Evolutionary conservation across 2,888 invertebrate species (phyloP).

Genomic region (Minunthozetes semirufus): DNA sequence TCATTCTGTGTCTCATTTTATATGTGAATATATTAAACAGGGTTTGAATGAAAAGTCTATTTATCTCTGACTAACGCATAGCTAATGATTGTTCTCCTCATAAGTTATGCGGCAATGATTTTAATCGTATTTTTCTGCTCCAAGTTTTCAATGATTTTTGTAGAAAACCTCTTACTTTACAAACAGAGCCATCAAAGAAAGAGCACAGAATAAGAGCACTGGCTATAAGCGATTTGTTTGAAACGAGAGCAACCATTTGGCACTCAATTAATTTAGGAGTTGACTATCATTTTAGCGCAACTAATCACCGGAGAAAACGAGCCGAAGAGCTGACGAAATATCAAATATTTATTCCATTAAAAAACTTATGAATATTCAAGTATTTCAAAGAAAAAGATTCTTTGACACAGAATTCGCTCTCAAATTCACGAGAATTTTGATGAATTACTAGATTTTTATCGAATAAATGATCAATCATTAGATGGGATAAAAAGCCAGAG

Average conservation of each 20-base stretch:
- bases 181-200: no score
- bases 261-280: neutral
- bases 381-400: no score
- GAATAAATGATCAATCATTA: no score
- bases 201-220: no score
- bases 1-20: neutral
- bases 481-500: no score
- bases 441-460: no score
- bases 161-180: no score
- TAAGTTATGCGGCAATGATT: constrained; percentile 8
- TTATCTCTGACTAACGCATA: neutral
- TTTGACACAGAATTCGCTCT: no score
- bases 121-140: constrained; percentile 10
- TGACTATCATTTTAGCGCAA: neutral
- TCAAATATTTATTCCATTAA: no score
- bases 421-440: no score
- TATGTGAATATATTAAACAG: neutral
- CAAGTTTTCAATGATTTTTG: neutral
- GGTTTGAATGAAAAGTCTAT: neutral
- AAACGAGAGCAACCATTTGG: neutral
- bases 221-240: constrained; percentile 1
- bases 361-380: no score
- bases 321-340: neutral
- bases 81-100: constrained; percentile 2
- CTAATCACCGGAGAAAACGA: neutral